phyloP scores from a whole-genome alignment of 2,113 vertebrate genomes.

The Malurus cyaneus region DNA sequence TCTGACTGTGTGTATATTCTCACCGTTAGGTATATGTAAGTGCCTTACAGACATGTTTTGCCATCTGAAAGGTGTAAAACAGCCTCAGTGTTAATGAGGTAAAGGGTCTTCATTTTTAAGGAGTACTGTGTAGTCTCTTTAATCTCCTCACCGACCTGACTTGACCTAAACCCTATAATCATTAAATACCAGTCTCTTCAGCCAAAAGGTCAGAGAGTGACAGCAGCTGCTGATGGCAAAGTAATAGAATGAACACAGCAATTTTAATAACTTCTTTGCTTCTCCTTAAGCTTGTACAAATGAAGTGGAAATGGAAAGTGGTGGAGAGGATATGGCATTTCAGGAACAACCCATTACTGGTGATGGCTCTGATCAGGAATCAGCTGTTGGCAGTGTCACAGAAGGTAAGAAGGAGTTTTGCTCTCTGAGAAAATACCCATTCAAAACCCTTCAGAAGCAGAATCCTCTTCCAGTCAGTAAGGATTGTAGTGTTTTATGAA shows the following conservation, averaged over 20 bases:
- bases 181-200: not conserved
- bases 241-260: not conserved
- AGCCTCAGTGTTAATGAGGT: not conserved
- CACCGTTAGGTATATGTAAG: not conserved
- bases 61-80: not conserved
- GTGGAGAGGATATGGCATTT: conserved; percentile 48
- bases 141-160: not conserved
- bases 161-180: not conserved
- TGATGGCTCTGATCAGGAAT: conserved; percentile 20
- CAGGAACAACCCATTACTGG: conserved; percentile 38
- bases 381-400: conserved; percentile 55
- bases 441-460: not conserved
- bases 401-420: conserved; percentile 65
- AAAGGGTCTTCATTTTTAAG: not conserved
- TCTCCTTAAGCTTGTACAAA: conserved; percentile 68
- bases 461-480: not conserved
- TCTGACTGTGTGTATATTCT: not conserved
- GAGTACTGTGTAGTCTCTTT: not conserved
- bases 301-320: conserved; percentile 71
- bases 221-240: not conserved
- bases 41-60: not conserved
- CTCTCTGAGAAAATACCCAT: not conserved
- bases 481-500: not conserved
- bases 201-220: not conserved
- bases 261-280: conserved; percentile 10